Conservation (phyloP, 64 coral and sea anemone species). For the Actinia tenebrosa region DNA sequence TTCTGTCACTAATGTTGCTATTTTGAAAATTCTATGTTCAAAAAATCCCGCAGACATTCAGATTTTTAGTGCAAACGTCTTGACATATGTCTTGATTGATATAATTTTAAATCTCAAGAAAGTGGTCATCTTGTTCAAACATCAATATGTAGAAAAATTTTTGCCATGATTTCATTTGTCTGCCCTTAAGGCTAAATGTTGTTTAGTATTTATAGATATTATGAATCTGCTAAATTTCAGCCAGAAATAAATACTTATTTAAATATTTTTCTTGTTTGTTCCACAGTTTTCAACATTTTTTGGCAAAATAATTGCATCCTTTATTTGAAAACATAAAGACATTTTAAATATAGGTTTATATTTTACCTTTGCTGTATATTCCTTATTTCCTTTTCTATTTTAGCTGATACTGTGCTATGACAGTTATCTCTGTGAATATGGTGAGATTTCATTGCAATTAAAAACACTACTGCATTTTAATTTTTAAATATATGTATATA, state of each 20-base stretch:
- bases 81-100: not conserved
- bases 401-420: not conserved
- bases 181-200: not conserved
- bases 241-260: not conserved
- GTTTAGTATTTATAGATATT: not conserved
- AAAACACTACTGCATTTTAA: not conserved
- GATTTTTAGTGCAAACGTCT: not conserved
- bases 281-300: not conserved
- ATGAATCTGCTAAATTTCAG: not conserved
- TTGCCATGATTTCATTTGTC: not conserved
- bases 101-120: not conserved
- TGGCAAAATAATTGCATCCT: not conserved
- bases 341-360: not conserved
- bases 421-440: not conserved
- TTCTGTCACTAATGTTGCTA: not conserved
- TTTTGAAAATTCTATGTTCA: not conserved
- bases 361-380: not conserved
- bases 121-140: not conserved
- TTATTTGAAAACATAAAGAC: not conserved
- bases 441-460: not conserved
- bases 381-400: not conserved
- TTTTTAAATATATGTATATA: too few relatives aligned
- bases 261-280: not conserved
- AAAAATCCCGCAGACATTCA: not conserved
- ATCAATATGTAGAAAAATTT: not conserved